phyloP scores from a whole-genome alignment of 2,888 invertebrate genomes.

The Meta bourneti region DNA sequence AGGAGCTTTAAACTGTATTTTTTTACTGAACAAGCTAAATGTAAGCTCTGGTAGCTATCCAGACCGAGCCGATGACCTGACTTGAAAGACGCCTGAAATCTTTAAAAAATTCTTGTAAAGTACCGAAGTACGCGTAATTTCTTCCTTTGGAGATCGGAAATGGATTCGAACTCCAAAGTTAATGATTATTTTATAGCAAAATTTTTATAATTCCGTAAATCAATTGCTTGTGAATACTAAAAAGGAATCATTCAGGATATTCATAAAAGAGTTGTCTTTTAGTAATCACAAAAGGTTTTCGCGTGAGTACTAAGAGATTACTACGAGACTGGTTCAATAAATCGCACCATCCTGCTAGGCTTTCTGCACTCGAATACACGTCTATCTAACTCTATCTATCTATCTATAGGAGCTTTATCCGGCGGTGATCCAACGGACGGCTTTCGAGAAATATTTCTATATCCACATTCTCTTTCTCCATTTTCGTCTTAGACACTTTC shows the following conservation, averaged over 20 bases:
- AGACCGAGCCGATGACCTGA: background rate
- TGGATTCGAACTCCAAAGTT: background rate
- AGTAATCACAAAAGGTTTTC: background rate
- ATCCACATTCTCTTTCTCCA: constrained; percentile 61
- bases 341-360: constrained; percentile 63
- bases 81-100: background rate
- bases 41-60: background rate
- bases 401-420: constrained; percentile 73
- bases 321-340: constrained; percentile 50
- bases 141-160: background rate
- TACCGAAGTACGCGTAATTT: background rate
- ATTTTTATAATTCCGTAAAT: background rate
- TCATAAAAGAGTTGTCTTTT: background rate
- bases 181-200: background rate
- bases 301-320: background rate
- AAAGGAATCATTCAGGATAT: background rate
- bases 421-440: constrained; percentile 54
- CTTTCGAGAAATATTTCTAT: constrained; percentile 71
- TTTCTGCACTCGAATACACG: constrained; percentile 41
- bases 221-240: background rate
- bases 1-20: constrained; percentile 44
- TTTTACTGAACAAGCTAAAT: background rate
- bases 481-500: constrained; percentile 72
- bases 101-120: background rate
- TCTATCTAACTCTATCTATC: constrained; percentile 53